Conservation (phyloP, 1,140 invertebrate species). For the Drosophila simulans region DNA sequence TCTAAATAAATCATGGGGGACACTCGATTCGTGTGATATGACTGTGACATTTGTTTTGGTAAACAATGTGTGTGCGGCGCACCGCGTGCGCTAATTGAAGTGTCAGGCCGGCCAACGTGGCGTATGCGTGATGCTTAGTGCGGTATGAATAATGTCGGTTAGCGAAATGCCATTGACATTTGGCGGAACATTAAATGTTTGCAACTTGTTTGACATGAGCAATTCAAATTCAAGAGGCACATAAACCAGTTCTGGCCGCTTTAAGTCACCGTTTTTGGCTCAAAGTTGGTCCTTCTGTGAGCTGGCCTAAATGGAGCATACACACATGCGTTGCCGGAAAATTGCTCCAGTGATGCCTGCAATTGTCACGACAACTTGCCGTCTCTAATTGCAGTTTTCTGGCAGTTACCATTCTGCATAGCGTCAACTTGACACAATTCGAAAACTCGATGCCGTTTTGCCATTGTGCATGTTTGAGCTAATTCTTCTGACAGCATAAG, state of each 20-base stretch:
- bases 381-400: slow-evolving; percentile 50
- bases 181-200: slow-evolving; percentile 13
- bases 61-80: slow-evolving; percentile 52
- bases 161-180: slow-evolving; percentile 13
- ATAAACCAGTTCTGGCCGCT: neutral
- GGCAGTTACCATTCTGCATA: slow-evolving; percentile 36
- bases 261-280: slow-evolving; percentile 16
- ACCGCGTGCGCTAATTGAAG: slow-evolving; percentile 62
- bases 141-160: slow-evolving; percentile 8
- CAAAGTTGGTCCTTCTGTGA: slow-evolving; percentile 25
- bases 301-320: slow-evolving; percentile 21
- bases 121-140: slow-evolving; percentile 48
- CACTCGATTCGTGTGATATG: neutral
- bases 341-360: slow-evolving; percentile 40
- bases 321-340: slow-evolving; percentile 22
- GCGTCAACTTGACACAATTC: slow-evolving; percentile 52
- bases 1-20: slow-evolving; percentile 57
- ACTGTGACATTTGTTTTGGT: slow-evolving; percentile 46
- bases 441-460: slow-evolving; percentile 31
- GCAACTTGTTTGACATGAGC: slow-evolving; percentile 18
- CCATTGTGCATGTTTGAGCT: slow-evolving; percentile 20
- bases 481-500: slow-evolving; percentile 18
- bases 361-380: slow-evolving; percentile 50
- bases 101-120: slow-evolving; percentile 22
- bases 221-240: slow-evolving; percentile 8